These are phyloP conservation scores for Xanthorhoe designata DNA, from an alignment of 2,888 invertebrate species.

Conservation along the genomic window DNA sequence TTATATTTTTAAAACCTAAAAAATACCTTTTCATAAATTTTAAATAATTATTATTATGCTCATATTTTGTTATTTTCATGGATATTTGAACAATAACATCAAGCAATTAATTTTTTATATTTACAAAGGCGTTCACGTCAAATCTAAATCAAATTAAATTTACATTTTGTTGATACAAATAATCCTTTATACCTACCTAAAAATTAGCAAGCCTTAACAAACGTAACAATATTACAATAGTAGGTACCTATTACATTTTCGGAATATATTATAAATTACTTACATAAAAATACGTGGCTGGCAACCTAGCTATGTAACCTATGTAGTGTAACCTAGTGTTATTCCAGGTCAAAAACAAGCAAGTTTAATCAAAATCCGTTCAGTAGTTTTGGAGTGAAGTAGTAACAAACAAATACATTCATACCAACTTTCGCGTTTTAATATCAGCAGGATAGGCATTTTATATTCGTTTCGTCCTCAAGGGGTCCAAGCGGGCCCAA, in stretches of 20 bases:
- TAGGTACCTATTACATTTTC: too few species aligned
- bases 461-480: conserved; percentile 39
- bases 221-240: too few species aligned
- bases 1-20: not conserved
- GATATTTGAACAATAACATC: not conserved
- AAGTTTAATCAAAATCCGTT: too few species aligned
- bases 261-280: too few species aligned
- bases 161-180: not conserved
- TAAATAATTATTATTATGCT: not conserved
- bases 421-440: not conserved
- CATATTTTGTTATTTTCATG: not conserved
- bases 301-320: too few species aligned
- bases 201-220: too few species aligned
- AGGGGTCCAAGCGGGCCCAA: conserved; percentile 32
- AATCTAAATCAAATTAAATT: not conserved
- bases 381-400: not conserved
- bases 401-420: not conserved
- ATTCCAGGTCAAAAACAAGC: too few species aligned
- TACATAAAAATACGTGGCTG: too few species aligned
- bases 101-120: not conserved
- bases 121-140: not conserved
- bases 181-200: not conserved
- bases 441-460: conserved; percentile 27
- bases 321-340: too few species aligned
- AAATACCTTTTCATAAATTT: too few species aligned